Conservation (phyloP, 1,140 invertebrate species). For the Plodia interpunctella region DNA sequence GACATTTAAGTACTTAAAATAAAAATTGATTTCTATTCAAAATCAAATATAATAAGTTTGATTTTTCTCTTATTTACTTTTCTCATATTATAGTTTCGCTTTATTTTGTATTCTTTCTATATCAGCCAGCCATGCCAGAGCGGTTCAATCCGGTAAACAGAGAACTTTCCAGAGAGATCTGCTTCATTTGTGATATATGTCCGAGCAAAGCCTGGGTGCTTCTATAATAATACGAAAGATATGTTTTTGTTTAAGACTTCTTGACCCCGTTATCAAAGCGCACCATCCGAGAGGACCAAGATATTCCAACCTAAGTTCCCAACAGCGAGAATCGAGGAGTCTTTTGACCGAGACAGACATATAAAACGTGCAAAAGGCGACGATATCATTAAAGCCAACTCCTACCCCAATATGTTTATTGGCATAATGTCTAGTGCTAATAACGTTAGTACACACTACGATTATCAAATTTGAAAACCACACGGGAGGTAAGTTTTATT, state of each 20-base stretch:
- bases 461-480: constrained; percentile 71
- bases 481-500: constrained; percentile 37
- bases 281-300: neutral
- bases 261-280: neutral
- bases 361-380: neutral
- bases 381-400: neutral
- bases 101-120: too few species aligned
- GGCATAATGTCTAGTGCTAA: constrained; percentile 65
- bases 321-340: neutral
- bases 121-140: too few species aligned
- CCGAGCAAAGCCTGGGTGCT: too few species aligned
- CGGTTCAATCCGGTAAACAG: too few species aligned
- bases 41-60: too few species aligned
- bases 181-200: too few species aligned
- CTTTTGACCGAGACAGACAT: neutral
- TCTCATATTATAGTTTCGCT: too few species aligned
- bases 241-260: constrained; percentile 7
- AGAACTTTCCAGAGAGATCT: too few species aligned
- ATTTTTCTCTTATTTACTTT: too few species aligned
- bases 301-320: neutral
- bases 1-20: too few species aligned
- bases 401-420: constrained; percentile 68
- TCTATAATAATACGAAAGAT: neutral
- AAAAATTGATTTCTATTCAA: too few species aligned
- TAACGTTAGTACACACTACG: constrained; percentile 71